Percentiles rank a stretch among this genome's conserved stretches.
Evolutionary conservation across 2,888 invertebrate genomes (phyloP).

Genomic region (Cosmorhoe ocellata): DNA sequence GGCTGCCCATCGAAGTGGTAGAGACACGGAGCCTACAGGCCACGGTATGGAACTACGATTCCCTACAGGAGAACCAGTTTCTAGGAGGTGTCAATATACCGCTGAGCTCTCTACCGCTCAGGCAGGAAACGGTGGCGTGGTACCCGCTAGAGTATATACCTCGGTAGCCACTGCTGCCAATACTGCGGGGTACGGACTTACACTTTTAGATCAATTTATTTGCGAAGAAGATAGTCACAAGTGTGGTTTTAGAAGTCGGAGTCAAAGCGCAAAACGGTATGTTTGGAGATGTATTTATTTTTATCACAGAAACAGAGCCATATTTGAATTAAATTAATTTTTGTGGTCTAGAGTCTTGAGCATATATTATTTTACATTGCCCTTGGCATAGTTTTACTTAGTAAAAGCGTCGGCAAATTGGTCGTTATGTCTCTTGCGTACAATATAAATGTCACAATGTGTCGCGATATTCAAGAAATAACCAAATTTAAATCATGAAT

Average conservation of each 20-base stretch:
- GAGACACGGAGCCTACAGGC: conserved; percentile 91
- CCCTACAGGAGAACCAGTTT: conserved; percentile 96
- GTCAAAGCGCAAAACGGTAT: not conserved
- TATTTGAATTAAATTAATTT: no score
- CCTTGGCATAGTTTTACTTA: no score
- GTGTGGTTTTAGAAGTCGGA: not conserved
- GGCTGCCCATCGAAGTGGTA: conserved; percentile 91
- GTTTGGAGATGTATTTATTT: not conserved
- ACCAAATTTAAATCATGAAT: no score
- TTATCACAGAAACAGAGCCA: not conserved
- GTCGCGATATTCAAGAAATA: no score
- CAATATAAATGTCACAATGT: no score
- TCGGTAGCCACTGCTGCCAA: conserved; percentile 65
- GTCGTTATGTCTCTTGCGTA: no score
- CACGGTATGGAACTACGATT: conserved; percentile 97
- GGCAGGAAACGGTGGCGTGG: conserved; percentile 92
- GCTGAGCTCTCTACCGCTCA: conserved; percentile 87
- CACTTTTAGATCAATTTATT: conserved; percentile 34
- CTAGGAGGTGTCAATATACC: conserved; percentile 95
- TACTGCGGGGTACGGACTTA: conserved; percentile 56
- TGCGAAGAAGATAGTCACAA: conserved; percentile 13
- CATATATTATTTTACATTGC: no score
- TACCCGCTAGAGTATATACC: conserved; percentile 86
- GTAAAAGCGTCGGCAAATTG: no score
- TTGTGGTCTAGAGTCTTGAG: no score